Base-by-base conservation (phyloP, 2,113 vertebrate species). In the Chloropsis hardwickii region DNA sequence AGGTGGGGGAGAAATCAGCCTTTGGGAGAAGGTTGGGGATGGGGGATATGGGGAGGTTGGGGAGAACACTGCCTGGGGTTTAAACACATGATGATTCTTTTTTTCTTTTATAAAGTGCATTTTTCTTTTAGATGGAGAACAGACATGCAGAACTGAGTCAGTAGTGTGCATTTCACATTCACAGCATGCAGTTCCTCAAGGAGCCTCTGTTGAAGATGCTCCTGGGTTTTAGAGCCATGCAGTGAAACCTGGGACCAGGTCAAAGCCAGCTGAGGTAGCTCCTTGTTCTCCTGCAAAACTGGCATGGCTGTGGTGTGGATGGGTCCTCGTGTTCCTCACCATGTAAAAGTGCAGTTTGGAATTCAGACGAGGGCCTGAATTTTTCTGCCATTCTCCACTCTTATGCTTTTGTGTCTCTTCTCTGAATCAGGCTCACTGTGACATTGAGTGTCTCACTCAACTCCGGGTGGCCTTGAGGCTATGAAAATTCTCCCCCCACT, bases 251-350 rank as follows among this genome's bases (percentile, higher is more conserved):
- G 37, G 45, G 31, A 24, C 31, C 60, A 60, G 22, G 14, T 81
- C n/a, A 81, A 87, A 81, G 23, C n/a, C 54, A 25, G 37, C 22
- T 56, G 57, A 80, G 45, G 12, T 65, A 25, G 22, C 51, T 79
- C 27, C 10, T 0, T 17, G 45, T 14, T 61, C 13, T 90, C 48
- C 44, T 20, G n/a, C 61, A 51, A 44, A 87, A 47, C 27, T 4
- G 1, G 5, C 2, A 0, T 48, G 83, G n/a, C 47, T 27, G 44
- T 60, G 29, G 8, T 3, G 2, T 14, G 7, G 16, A 31, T 0
- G 0, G 13, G 35, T 71, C 39, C 27, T 76, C 15, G 9, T 62
- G 18, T n/a, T 76, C 28, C 48, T 76, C 44, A 48, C 42, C 0
- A 1, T 12, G 18, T n/a, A 25, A 1, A 2, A 9, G 23, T 45